A percentile compares a stretch with the other conserved stretches of the same genome.
Conservation (phyloP, 2,113 vertebrate species). For the Melanotaenia duboulayi region DNA sequence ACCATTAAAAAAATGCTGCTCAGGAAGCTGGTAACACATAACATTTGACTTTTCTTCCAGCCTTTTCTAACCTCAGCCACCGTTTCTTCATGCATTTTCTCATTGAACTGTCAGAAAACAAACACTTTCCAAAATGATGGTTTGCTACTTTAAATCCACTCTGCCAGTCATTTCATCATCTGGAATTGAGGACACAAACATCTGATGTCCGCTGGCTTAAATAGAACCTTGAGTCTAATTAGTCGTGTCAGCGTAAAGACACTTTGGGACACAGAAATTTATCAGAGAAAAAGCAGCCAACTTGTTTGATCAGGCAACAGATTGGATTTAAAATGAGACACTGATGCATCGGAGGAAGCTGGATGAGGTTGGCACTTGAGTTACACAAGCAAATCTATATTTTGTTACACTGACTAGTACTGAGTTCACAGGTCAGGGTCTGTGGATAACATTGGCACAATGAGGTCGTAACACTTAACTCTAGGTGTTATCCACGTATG, state of each 20-base stretch:
- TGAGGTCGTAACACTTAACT: constrained; percentile 67
- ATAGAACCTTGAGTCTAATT: constrained; percentile 19
- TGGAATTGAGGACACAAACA: constrained; percentile 13
- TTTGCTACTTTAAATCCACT: constrained; percentile 13
- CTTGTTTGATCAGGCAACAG: constrained; percentile 35
- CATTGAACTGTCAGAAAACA: not conserved
- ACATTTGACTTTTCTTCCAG: not conserved
- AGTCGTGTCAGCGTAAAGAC: constrained; percentile 23
- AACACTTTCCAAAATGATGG: constrained; percentile 1
- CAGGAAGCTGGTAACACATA: not conserved
- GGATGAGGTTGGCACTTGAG: constrained; percentile 62
- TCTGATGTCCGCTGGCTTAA: constrained; percentile 11
- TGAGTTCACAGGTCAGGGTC: constrained; percentile 74
- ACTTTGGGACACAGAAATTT: constrained; percentile 25
- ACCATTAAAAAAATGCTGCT: not conserved
- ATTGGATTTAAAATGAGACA: constrained; percentile 28
- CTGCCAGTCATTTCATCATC: constrained; percentile 4
- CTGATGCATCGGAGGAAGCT: constrained; percentile 10
- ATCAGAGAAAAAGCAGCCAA: constrained; percentile 10
- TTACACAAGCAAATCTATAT: constrained; percentile 38
- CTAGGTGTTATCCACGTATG: constrained; percentile 54
- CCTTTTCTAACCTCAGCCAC: no score
- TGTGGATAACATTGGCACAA: constrained; percentile 73
- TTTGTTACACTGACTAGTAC: constrained; percentile 55
- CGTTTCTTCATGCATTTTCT: not conserved